phyloP scores from a whole-genome alignment of 2,888 invertebrate species.

The Bruchidius siliquastri region DNA sequence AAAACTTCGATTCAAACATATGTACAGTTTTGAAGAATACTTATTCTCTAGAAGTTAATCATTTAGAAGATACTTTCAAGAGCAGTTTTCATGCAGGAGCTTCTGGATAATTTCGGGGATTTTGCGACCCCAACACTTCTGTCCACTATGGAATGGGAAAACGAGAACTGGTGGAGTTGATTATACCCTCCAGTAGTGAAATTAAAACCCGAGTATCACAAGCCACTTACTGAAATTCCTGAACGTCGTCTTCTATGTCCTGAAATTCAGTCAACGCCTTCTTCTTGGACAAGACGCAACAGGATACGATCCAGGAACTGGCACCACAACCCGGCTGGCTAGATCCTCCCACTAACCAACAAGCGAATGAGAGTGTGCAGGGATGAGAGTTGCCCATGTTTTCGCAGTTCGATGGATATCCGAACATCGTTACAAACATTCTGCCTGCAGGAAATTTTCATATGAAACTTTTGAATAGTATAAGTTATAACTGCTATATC shows the following conservation, averaged over 20 bases:
- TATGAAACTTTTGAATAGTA: background rate
- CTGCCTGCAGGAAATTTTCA: constrained; percentile 38
- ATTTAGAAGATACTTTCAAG: too few species aligned
- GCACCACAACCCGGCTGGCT: constrained; percentile 64
- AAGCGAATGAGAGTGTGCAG: constrained; percentile 67
- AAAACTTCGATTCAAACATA: too few species aligned
- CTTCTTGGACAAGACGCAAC: constrained; percentile 54
- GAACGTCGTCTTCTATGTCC: background rate
- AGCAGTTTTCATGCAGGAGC: too few species aligned
- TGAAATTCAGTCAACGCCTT: background rate
- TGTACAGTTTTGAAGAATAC: too few species aligned
- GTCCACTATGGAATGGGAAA: too few species aligned
- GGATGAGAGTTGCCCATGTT: constrained; percentile 56
- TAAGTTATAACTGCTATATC: too few species aligned
- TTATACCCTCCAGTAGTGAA: too few species aligned
- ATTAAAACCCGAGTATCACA: too few species aligned
- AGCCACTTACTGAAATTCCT: background rate
- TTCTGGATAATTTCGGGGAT: too few species aligned
- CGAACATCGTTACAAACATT: constrained; percentile 55
- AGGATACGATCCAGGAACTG: constrained; percentile 66
- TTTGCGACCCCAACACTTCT: too few species aligned
- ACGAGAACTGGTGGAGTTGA: too few species aligned
- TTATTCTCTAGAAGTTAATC: too few species aligned
- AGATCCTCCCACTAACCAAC: constrained; percentile 71
- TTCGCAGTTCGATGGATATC: constrained; percentile 56